phyloP scores from a whole-genome alignment of 1,140 invertebrate genomes.

The Acromyrmex echinatior region DNA sequence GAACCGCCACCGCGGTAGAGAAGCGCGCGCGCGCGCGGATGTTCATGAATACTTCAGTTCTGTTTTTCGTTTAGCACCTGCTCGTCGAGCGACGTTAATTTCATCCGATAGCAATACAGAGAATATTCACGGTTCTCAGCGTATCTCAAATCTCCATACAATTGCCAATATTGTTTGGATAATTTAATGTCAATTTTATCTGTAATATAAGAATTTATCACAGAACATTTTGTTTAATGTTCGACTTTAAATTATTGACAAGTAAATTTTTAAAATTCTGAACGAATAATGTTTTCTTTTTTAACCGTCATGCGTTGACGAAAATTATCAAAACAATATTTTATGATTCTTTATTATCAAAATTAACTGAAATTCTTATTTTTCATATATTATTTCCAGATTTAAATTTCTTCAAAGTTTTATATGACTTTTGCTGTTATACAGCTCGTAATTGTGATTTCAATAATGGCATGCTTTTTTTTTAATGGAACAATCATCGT shows the following conservation, averaged over 20 bases:
- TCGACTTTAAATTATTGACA: neutral
- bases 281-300: neutral
- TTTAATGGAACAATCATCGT: neutral
- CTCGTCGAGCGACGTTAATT: conserved; percentile 21
- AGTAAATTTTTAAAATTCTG: neutral
- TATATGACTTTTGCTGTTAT: neutral
- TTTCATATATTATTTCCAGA: neutral
- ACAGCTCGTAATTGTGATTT: neutral
- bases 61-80: conserved; percentile 31
- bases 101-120: neutral
- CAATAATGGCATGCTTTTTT: neutral
- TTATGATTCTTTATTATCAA: neutral
- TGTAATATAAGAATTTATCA: neutral
- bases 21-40: conserved; percentile 6
- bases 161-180: neutral
- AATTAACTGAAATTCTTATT: neutral
- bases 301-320: neutral
- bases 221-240: neutral
- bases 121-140: conserved; percentile 3
- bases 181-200: neutral
- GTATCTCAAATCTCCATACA: neutral
- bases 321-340: neutral
- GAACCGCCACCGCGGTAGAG: too few relatives aligned
- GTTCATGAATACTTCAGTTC: conserved; percentile 26
- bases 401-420: neutral